Percentiles rank a stretch among this genome's conserved stretches.
These are phyloP conservation scores for Cactoblastis cactorum DNA, from an alignment of 2,888 invertebrate species.

Conservation along the genomic window DNA sequence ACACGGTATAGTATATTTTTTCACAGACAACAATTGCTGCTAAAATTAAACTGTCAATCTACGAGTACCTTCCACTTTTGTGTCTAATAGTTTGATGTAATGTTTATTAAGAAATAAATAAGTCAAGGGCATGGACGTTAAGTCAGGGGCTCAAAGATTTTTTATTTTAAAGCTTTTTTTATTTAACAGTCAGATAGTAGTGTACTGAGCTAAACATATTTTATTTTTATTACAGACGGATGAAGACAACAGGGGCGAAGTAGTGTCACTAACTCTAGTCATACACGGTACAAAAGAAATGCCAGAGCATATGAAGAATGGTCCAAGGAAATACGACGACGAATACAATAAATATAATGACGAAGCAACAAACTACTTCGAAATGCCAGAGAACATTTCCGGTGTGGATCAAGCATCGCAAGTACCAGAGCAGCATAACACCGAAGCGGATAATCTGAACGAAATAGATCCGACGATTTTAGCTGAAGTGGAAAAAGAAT, in stretches of 20 bases:
- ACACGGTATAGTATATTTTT: slow-evolving; percentile 52
- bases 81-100: no score
- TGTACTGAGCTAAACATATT: background rate
- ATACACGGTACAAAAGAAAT: slow-evolving; percentile 85
- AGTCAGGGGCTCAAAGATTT: no score
- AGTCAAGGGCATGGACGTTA: no score
- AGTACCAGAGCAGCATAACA: slow-evolving; percentile 38
- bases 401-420: slow-evolving; percentile 32
- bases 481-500: slow-evolving; percentile 52
- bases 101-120: no score
- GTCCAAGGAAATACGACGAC: slow-evolving; percentile 74
- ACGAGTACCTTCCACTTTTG: no score
- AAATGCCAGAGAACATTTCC: slow-evolving; percentile 29
- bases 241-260: slow-evolving; percentile 74
- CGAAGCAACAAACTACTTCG: slow-evolving; percentile 35
- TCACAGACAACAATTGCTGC: background rate
- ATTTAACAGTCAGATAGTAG: no score
- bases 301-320: slow-evolving; percentile 81
- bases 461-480: slow-evolving; percentile 41
- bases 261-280: slow-evolving; percentile 80
- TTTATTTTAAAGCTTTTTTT: no score
- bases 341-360: slow-evolving; percentile 56
- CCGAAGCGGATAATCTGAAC: slow-evolving; percentile 27
- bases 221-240: slow-evolving; percentile 44
- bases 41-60: no score